Base-by-base conservation (phyloP, 2,797 vertebrate species). In the Peromyscus aztecus region DNA sequence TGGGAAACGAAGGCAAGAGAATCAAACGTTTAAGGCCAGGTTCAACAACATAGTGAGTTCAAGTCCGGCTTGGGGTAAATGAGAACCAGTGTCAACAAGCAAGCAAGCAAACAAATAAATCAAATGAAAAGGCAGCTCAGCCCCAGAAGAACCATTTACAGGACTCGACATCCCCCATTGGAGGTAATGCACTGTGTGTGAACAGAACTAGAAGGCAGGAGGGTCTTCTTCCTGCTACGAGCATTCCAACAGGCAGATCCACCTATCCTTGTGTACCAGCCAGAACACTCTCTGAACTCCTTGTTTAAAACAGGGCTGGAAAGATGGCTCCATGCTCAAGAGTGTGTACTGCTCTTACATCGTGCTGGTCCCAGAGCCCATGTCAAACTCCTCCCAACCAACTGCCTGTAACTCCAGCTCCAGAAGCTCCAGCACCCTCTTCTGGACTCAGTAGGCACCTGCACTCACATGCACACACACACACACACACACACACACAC, bases 281-380 rank as follows among this genome's bases (percentile, higher is more conserved):
- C 65, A 65, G 10, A n/a, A 73, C 27, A 61, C 46, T 77, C 57
- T 6, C 19, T 37, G 55, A 78, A 89, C 34, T 40, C 31, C 40
- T 19, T 55, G 71, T 90, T 94, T 82, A 77, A 92, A 88, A 23
- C 61, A 71, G 67, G 57, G 75, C 59, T 63, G 8, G 93, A 69
- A 43, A 5, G 81, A 59, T 7, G 23, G 55, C 57, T 40, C n/a
- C 4, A 37, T 40, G 24, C 55, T 61, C 10, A 40, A 61, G 37
- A 61, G 57, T 29, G 24, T 4, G 12, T n/a, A 24, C 21, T 59
- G n/a, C 21, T 81, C n/a, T 37, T 27, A 31, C 34, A 59, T 29
- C 21, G 46, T 31, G 14, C 21, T 40, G 23, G 40, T 61, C 55
- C n/a, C n/a, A 17, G 55, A 27, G 14, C 37, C 80, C 80, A 29